A percentile compares a stretch with the other conserved stretches of the same genome.
Conservation (phyloP, 2,888 invertebrate genomes). For the Stictocephala bisonia region DNA sequence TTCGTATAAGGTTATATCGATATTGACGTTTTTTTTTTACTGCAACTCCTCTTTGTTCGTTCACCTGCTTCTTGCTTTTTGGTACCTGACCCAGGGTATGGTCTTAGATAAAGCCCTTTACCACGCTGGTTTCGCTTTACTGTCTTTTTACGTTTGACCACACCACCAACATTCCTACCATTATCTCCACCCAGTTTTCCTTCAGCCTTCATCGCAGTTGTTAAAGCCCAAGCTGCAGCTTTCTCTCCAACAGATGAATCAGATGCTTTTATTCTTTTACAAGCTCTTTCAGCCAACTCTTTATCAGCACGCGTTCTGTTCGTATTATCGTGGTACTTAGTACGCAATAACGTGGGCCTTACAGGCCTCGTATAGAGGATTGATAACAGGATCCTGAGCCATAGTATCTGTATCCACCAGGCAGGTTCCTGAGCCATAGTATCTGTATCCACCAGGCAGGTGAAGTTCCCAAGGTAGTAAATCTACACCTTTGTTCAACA, state of each 20-base stretch:
- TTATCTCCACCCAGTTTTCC: slow-evolving; percentile 38
- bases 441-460: slow-evolving; percentile 49
- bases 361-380: slow-evolving; percentile 51
- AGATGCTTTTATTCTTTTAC: slow-evolving; percentile 46
- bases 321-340: background rate
- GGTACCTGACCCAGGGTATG: background rate
- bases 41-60: too few relatives aligned
- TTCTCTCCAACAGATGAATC: slow-evolving; percentile 48
- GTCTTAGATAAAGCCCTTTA: slow-evolving; percentile 41
- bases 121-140: too few relatives aligned
- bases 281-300: slow-evolving; percentile 46
- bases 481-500: slow-evolving; percentile 40
- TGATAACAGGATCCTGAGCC: slow-evolving; percentile 46
- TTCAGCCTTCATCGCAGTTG: slow-evolving; percentile 52
- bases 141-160: too few relatives aligned
- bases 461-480: slow-evolving; percentile 46
- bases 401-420: slow-evolving; percentile 26
- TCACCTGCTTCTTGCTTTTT: background rate
- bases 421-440: slow-evolving; percentile 50
- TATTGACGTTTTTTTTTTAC: too few relatives aligned
- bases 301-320: slow-evolving; percentile 47
- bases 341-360: slow-evolving; percentile 51
- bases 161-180: too few relatives aligned
- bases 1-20: slow-evolving; percentile 23
- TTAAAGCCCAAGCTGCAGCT: slow-evolving; percentile 49